A percentile compares a stretch with the other conserved stretches of the same genome.
Evolutionary conservation across 2,113 vertebrate species (phyloP).

Genomic region (Trogon surrucura): DNA sequence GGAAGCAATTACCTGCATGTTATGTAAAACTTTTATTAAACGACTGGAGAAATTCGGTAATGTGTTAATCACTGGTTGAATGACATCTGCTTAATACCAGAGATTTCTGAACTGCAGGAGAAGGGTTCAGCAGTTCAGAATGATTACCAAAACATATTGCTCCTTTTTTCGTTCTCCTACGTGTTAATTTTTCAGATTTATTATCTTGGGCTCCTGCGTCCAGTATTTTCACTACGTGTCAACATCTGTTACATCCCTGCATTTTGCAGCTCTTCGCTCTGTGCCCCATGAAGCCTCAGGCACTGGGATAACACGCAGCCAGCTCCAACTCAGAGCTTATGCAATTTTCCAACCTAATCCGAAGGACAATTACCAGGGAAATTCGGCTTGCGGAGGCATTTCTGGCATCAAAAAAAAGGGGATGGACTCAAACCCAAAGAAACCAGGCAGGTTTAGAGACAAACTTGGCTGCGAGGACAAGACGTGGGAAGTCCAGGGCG

Average conservation of each 20-base stretch:
- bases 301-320: not conserved
- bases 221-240: conserved; percentile 6
- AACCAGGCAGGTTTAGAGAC: not conserved
- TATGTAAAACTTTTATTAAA: conserved; percentile 52
- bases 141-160: conserved; percentile 74
- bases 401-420: not conserved
- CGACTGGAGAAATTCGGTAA: conserved; percentile 60
- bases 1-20: conserved; percentile 72
- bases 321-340: not conserved
- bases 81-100: conserved; percentile 58
- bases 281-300: not conserved
- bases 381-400: not conserved
- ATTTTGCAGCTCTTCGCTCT: not conserved
- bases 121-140: conserved; percentile 31
- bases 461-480: not conserved
- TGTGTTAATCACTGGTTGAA: conserved; percentile 65
- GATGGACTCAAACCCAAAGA: not conserved
- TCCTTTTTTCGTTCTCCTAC: conserved; percentile 24
- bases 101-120: not conserved
- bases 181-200: conserved; percentile 71
- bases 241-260: conserved; percentile 33
- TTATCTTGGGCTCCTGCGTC: conserved; percentile 17
- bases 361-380: not conserved
- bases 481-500: not conserved
- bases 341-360: not conserved